Percentiles rank a stretch among this genome's conserved stretches.
Evolutionary conservation across 2,797 vertebrate genomes (phyloP).

Genomic region (Rhabdomys pumilio): DNA sequence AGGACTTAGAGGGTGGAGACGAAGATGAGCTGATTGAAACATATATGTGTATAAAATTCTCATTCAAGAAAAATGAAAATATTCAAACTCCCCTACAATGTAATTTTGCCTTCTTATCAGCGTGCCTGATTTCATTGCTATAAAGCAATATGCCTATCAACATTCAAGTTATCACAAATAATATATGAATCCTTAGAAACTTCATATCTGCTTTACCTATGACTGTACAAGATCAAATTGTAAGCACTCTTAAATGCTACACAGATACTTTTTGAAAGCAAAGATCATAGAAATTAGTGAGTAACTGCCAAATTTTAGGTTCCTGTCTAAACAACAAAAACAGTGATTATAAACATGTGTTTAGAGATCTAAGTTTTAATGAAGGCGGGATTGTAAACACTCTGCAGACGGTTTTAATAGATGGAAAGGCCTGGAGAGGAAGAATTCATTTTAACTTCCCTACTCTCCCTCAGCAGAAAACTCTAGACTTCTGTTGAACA

Average conservation of each 20-base stretch:
- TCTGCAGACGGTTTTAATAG: background rate
- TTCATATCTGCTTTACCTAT: background rate
- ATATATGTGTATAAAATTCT: background rate
- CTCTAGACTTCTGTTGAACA: background rate
- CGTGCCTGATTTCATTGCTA: background rate
- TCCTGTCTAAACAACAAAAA: background rate
- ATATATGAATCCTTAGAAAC: conserved; percentile 33
- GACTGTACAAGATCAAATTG: background rate
- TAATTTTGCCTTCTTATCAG: background rate
- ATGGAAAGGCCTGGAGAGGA: background rate
- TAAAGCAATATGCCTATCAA: background rate
- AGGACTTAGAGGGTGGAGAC: background rate
- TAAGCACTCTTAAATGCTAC: background rate
- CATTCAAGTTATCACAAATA: background rate
- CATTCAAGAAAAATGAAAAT: background rate
- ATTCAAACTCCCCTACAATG: background rate
- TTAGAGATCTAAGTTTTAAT: background rate
- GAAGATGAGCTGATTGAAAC: too few relatives aligned
- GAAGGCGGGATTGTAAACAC: too few relatives aligned
- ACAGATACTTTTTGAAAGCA: background rate
- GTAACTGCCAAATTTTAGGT: background rate
- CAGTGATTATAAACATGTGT: background rate
- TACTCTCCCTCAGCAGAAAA: background rate
- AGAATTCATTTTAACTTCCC: background rate
- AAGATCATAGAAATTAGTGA: background rate